Percentiles rank a stretch among this genome's conserved stretches.
These are phyloP conservation scores for Microvelia longipes DNA, from an alignment of 1,140 invertebrate genomes.

Conservation along the genomic window DNA sequence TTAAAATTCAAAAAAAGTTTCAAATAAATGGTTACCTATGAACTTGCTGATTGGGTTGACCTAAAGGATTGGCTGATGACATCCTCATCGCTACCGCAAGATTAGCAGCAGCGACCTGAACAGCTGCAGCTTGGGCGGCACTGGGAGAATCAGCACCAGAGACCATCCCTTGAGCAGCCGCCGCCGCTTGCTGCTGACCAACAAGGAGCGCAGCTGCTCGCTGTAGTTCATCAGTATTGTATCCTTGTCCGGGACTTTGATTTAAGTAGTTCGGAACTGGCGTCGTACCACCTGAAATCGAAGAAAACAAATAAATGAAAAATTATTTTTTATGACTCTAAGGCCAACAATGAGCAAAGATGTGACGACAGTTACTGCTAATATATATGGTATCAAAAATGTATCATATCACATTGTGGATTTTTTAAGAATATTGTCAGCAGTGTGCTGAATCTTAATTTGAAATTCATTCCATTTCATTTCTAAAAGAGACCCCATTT, in stretches of 20 bases:
- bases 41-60: slow-evolving; percentile 22
- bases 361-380: too few species aligned
- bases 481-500: too few species aligned
- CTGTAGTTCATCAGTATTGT: slow-evolving; percentile 54
- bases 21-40: too few species aligned
- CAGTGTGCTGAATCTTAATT: too few species aligned
- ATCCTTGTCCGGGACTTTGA: slow-evolving; percentile 37
- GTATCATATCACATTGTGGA: too few species aligned
- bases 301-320: too few species aligned
- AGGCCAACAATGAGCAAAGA: too few species aligned
- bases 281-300: not conserved
- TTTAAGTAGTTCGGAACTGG: not conserved
- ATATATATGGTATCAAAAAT: too few species aligned
- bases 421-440: too few species aligned
- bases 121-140: slow-evolving; percentile 32
- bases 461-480: too few species aligned
- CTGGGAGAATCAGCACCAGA: slow-evolving; percentile 17
- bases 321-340: too few species aligned
- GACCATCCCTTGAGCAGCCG: slow-evolving; percentile 15
- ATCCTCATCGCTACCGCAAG: slow-evolving; percentile 61
- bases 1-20: too few species aligned
- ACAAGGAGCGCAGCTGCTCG: slow-evolving; percentile 52
- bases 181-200: slow-evolving; percentile 22
- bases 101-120: slow-evolving; percentile 55
- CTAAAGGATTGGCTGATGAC: slow-evolving; percentile 27